Percentiles rank a stretch among this genome's conserved stretches.
These are phyloP conservation scores for Apostichopus leukothele DNA, from an alignment of 53 echinoderm and acorn worm species.

Conservation along the genomic window DNA sequence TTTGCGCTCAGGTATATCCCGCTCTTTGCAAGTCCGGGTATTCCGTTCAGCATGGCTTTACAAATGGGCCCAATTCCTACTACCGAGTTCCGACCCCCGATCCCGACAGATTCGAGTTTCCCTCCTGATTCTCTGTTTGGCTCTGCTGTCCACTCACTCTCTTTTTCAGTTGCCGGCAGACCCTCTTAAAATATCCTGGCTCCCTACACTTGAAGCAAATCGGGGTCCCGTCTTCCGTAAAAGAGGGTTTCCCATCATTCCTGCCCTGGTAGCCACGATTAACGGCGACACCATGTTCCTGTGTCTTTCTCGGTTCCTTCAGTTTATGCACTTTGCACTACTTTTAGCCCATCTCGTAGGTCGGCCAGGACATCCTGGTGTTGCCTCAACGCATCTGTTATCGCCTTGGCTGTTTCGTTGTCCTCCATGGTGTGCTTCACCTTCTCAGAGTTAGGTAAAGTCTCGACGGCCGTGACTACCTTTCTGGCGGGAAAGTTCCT, in stretches of 20 bases:
- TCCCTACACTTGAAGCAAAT: slow-evolving; percentile 32
- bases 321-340: neutral
- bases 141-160: neutral
- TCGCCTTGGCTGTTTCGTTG: neutral
- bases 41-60: slow-evolving; percentile 17
- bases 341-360: neutral
- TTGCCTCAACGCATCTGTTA: neutral
- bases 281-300: neutral
- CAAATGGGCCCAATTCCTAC: slow-evolving; percentile 2
- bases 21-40: slow-evolving; percentile 11
- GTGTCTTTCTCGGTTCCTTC: neutral
- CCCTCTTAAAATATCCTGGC: neutral
- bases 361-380: neutral
- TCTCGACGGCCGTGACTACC: neutral
- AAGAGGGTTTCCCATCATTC: neutral
- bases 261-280: neutral
- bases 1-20: neutral
- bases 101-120: neutral
- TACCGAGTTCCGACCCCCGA: neutral
- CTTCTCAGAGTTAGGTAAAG: neutral
- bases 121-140: neutral
- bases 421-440: neutral
- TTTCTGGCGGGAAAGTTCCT: neutral
- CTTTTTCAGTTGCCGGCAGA: neutral
- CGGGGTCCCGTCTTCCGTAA: neutral